Conservation (phyloP, 1,140 invertebrate genomes). For the Hestina assimilis region DNA sequence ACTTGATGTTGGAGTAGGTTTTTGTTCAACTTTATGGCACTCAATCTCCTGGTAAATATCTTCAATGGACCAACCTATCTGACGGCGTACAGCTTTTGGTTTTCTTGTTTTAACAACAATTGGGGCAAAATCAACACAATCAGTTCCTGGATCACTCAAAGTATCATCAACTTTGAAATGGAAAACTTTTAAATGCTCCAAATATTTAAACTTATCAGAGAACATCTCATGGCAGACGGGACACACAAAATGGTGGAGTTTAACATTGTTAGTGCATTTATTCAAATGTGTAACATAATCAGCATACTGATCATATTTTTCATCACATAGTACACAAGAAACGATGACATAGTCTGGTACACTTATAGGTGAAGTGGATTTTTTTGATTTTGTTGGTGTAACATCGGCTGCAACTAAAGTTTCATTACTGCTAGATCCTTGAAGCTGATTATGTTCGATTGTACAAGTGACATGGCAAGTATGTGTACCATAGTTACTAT, state of each 20-base stretch:
- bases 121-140: conserved; percentile 68
- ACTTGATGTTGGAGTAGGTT: conserved; percentile 58
- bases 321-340: conserved; percentile 66
- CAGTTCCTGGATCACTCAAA: conserved; percentile 44
- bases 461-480: conserved; percentile 64
- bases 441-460: conserved; percentile 60
- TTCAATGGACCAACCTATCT: conserved; percentile 74
- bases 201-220: conserved; percentile 55
- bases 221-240: conserved; percentile 68
- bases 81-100: conserved; percentile 60
- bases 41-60: conserved; percentile 75
- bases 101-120: conserved; percentile 58
- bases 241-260: conserved; percentile 68
- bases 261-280: conserved; percentile 69
- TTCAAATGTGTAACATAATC: conserved; percentile 67
- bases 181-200: conserved; percentile 53
- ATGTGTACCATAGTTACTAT: conserved; percentile 55
- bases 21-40: conserved; percentile 59
- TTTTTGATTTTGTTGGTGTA: conserved; percentile 26
- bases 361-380: conserved; percentile 21
- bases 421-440: conserved; percentile 61
- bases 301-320: conserved; percentile 62
- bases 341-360: conserved; percentile 44
- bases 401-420: conserved; percentile 65
- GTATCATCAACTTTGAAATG: conserved; percentile 56